Evolutionary conservation across 2,888 invertebrate species (phyloP), one percentile per base, ranked within the genome.

Genomic region (Ormyrus pomaceus): DNA sequence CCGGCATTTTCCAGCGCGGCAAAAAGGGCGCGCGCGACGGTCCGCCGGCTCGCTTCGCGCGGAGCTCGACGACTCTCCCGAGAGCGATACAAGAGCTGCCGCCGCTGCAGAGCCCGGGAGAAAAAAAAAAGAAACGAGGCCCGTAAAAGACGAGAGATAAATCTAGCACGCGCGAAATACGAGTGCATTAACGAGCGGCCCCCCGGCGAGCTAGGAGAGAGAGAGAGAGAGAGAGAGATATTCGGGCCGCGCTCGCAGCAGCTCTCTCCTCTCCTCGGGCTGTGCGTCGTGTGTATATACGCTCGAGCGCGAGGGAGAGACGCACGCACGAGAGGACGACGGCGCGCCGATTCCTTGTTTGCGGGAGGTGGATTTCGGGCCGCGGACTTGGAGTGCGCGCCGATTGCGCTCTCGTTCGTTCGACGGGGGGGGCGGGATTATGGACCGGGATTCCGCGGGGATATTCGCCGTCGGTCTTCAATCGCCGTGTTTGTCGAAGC

Each of bases 121-220:
- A 19, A 19, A 1, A 19, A 19, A 19, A 19, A 19, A 46, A 5
- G 34, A 19, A 19, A 11, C 11, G 11, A 45, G 9, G 68, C 68
- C 69, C 56, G 69, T 69, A 46, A 45, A 61, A 19, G n/a, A 58
- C 10, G 58, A 58, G 61, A 50, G 50, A 65, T 65, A 50, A 65
- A 65, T 65, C 65, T 50, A 69, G 46, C 13, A 19, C 19, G 10
- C 46, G 45, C 69, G 69, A 69, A 58, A 69, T 69, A 69, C 69
- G 69, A 69, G 69, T 69, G 69, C 69, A 69, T 69, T 69, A 69
- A 69, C 69, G 69, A 51, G 53, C 9, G 13, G 11, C 34, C 19
- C 19, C 19, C 19, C 19, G 19, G 19, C 19, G 19, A 19, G 19
- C 1, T 19, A 19, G 19, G 19, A 19, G 19, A 19, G 19, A 13